Evolutionary conservation across 2,113 vertebrate genomes (phyloP).

Genomic region (Lepidothrix coronata): DNA sequence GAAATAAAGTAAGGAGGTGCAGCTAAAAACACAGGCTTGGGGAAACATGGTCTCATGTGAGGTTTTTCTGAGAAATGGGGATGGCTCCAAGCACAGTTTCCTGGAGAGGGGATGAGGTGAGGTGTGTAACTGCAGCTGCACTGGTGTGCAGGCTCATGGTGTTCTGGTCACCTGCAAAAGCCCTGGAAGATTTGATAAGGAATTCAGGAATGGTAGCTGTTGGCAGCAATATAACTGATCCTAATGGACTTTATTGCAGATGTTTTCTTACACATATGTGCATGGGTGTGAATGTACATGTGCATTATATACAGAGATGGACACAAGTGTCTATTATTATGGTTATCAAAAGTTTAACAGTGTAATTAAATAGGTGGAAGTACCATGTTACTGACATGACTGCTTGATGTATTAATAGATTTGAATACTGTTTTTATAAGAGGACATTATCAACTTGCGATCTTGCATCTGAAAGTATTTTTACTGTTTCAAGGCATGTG

Average conservation of each 20-base stretch:
- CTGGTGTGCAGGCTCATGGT: rapidly evolving
- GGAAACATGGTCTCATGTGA: background rate
- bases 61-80: background rate
- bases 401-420: background rate
- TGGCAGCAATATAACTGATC: background rate
- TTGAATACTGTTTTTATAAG: background rate
- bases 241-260: background rate
- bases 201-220: background rate
- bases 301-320: background rate
- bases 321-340: rapidly evolving
- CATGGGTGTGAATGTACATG: rapidly evolving
- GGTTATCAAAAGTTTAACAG: background rate
- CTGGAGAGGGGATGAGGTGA: background rate
- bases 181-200: background rate
- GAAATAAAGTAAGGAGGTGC: background rate
- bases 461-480: background rate
- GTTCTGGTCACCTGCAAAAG: background rate
- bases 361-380: background rate
- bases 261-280: background rate
- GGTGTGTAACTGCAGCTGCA: background rate
- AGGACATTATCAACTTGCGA: background rate
- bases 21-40: background rate
- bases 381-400: background rate
- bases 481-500: background rate
- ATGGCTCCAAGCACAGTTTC: background rate